Conservation (phyloP, 2,113 vertebrate genomes). For the Astur gentilis region DNA sequence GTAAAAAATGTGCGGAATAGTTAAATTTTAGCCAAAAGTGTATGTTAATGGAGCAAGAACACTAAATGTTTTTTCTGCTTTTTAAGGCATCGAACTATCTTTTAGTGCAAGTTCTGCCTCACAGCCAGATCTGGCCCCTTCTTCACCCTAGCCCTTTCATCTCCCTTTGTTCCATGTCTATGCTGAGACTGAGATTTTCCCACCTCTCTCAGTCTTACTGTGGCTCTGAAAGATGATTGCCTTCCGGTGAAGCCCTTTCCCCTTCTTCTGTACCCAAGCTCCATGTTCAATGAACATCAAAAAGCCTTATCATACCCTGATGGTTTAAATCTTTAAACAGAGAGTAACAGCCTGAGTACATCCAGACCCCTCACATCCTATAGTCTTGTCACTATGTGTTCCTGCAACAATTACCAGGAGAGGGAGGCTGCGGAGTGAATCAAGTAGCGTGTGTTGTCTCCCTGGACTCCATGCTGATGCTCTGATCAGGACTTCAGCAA, state of each 20-base stretch:
- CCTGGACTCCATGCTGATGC: slow-evolving; percentile 84
- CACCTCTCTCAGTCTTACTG: slow-evolving; percentile 82
- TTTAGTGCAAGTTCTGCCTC: slow-evolving; percentile 82
- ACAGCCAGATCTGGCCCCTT: slow-evolving; percentile 86
- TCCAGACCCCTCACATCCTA: slow-evolving; percentile 91
- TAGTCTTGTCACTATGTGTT: slow-evolving; percentile 91
- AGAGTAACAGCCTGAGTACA: slow-evolving; percentile 98
- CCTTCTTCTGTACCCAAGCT: slow-evolving; percentile 89
- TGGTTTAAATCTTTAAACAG: slow-evolving; percentile 99
- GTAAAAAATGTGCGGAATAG: slow-evolving; percentile 64
- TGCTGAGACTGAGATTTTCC: slow-evolving; percentile 84
- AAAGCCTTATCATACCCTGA: slow-evolving; percentile 94
- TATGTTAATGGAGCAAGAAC: slow-evolving; percentile 76
- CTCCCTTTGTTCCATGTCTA: slow-evolving; percentile 89
- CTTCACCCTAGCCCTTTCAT: slow-evolving; percentile 92
- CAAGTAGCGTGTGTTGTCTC: slow-evolving; percentile 86
- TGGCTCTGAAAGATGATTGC: slow-evolving; percentile 92
- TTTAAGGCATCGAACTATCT: slow-evolving; percentile 71
- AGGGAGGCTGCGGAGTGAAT: slow-evolving; percentile 81
- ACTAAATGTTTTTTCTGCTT: slow-evolving; percentile 74
- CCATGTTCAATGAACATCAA: slow-evolving; percentile 98
- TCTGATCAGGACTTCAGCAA: slow-evolving; percentile 97
- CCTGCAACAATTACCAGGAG: slow-evolving; percentile 92
- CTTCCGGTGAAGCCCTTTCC: slow-evolving; percentile 89
- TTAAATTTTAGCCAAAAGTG: slow-evolving; percentile 51